phyloP scores from a whole-genome alignment of 1,140 invertebrate genomes.

The Thaumetopoea pityocampa region DNA sequence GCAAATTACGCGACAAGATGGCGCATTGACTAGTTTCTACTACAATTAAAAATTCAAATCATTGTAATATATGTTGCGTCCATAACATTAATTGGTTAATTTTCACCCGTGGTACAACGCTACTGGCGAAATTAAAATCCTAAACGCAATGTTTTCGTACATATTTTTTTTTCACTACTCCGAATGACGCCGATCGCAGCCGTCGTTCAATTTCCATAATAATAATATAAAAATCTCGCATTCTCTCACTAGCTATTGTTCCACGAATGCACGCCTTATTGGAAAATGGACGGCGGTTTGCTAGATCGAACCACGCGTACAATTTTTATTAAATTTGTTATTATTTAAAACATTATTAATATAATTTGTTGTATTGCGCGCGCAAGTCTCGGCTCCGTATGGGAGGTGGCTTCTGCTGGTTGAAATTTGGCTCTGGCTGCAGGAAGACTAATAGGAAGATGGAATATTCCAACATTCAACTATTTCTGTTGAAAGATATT shows the following conservation, averaged over 20 bases:
- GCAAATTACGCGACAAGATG: too few species aligned
- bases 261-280: slow-evolving; percentile 40
- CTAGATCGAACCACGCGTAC: slow-evolving; percentile 52
- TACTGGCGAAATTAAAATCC: slow-evolving; percentile 31
- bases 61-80: neutral
- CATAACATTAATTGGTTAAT: slow-evolving; percentile 16
- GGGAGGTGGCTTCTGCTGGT: too few species aligned
- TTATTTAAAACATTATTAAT: slow-evolving; percentile 75
- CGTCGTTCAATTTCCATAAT: slow-evolving; percentile 26
- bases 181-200: slow-evolving; percentile 32
- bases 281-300: slow-evolving; percentile 30
- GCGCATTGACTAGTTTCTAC: neutral
- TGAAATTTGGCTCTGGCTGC: slow-evolving; percentile 31
- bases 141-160: slow-evolving; percentile 60
- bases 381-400: slow-evolving; percentile 35
- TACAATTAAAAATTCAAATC: slow-evolving; percentile 4
- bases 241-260: slow-evolving; percentile 37
- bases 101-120: slow-evolving; percentile 58
- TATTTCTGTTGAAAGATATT: slow-evolving; percentile 4
- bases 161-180: slow-evolving; percentile 59
- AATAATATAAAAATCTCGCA: slow-evolving; percentile 58
- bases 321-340: slow-evolving; percentile 67
- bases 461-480: slow-evolving; percentile 3
- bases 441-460: slow-evolving; percentile 69
- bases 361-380: slow-evolving; percentile 73